A percentile compares a stretch with the other conserved stretches of the same genome.
These are phyloP conservation scores for Xiphias gladius DNA, from an alignment of 2,113 vertebrate species.

Conservation along the genomic window DNA sequence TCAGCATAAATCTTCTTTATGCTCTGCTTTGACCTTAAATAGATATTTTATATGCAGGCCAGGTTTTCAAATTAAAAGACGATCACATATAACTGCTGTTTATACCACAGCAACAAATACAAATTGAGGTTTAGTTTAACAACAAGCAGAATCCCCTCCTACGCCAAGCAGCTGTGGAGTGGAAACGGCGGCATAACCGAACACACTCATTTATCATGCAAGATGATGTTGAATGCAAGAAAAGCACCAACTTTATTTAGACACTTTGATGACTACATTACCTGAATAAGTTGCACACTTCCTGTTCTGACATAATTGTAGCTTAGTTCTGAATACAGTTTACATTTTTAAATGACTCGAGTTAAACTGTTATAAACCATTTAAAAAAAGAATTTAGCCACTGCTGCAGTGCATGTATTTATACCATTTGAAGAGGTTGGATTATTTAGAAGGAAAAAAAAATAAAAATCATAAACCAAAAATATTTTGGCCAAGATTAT, in stretches of 20 bases:
- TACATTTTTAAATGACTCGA: background rate
- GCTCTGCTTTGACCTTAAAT: too few relatives aligned
- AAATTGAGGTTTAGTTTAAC: background rate
- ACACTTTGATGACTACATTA: background rate
- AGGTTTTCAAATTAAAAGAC: too few relatives aligned
- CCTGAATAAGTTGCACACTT: background rate
- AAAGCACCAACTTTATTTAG: background rate
- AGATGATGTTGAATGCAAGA: background rate
- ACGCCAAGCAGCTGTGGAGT: background rate
- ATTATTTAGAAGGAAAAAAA: background rate
- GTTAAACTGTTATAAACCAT: too few relatives aligned
- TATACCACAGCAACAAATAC: background rate
- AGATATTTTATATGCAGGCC: too few relatives aligned
- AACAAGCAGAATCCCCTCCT: background rate
- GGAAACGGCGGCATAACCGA: background rate
- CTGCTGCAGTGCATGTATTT: background rate
- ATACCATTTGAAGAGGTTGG: too few relatives aligned
- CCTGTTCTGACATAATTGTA: background rate
- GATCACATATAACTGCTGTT: background rate
- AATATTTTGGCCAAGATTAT: background rate
- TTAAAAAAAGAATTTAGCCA: background rate
- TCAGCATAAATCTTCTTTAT: background rate
- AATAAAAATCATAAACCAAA: background rate
- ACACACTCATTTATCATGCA: background rate
- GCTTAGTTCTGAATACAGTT: background rate